Conservation (phyloP, 2,113 vertebrate genomes). For the Choloepus hoffmanni region DNA sequence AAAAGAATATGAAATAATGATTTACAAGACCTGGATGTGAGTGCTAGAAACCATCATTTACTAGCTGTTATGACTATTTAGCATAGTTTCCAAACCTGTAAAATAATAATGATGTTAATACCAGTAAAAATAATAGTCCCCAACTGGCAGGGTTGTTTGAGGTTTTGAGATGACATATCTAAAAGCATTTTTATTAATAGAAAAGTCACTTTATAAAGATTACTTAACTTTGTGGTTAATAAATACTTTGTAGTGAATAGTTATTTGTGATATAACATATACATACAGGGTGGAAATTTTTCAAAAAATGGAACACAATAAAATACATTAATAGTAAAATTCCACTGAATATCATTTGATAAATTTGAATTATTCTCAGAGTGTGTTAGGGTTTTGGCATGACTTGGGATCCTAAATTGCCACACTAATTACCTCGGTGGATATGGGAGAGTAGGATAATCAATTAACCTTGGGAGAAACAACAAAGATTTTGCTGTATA, state of each 20-base stretch:
- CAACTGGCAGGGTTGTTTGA: not conserved
- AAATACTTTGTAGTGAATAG: not conserved
- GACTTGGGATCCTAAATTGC: not conserved
- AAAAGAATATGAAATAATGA: not conserved
- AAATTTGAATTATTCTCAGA: not conserved
- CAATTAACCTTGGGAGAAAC: not conserved
- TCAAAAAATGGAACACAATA: not conserved
- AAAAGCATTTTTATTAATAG: conserved; percentile 50
- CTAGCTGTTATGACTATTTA: not conserved
- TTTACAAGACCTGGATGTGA: not conserved
- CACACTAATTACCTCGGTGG: not conserved
- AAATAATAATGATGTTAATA: conserved; percentile 30
- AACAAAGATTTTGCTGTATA: not conserved
- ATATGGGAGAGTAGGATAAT: not conserved
- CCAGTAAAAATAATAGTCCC: not conserved
- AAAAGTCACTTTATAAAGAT: conserved; percentile 16
- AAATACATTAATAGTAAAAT: conserved; percentile 1
- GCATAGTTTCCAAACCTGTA: conserved; percentile 34
- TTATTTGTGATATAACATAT: not conserved
- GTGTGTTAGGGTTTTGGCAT: not conserved
- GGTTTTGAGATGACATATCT: not conserved
- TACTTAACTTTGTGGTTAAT: conserved; percentile 23
- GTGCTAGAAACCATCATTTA: not conserved
- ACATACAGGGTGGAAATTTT: not conserved
- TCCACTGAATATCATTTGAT: not conserved